Evolutionary conservation across 2,113 vertebrate genomes (phyloP).

Genomic region (Malaclemys terrapin): DNA sequence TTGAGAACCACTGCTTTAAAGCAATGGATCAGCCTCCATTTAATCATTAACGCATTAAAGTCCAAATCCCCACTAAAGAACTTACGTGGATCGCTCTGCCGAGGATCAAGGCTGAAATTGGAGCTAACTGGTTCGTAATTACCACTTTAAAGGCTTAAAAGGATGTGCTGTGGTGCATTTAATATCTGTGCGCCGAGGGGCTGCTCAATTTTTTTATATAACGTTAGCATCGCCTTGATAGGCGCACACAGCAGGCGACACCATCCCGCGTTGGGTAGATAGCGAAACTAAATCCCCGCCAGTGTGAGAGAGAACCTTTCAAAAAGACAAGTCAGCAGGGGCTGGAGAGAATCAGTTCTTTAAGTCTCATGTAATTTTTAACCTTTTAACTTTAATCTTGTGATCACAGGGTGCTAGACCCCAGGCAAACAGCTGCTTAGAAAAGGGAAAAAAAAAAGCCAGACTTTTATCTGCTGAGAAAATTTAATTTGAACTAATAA

Average conservation of each 20-base stretch:
- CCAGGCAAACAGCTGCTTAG: neutral
- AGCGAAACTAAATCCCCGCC: neutral
- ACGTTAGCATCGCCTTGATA: neutral
- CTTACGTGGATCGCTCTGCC: neutral
- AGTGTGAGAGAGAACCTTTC: neutral
- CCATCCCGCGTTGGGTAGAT: neutral
- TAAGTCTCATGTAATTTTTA: neutral
- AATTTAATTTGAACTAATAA: neutral
- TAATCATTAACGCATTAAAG: neutral
- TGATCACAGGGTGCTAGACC: neutral
- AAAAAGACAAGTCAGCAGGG: neutral
- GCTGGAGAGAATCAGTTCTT: neutral
- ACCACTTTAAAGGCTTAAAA: neutral
- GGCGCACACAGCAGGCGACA: neutral
- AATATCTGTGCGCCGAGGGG: neutral
- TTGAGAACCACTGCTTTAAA: neutral
- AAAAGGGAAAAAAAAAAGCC: neutral
- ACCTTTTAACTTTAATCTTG: neutral
- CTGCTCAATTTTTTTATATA: neutral
- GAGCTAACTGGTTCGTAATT: neutral
- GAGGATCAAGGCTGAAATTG: neutral
- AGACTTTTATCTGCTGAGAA: neutral
- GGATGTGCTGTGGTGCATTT: neutral
- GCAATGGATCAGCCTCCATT: neutral
- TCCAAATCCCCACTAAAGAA: neutral